phyloP scores from a whole-genome alignment of 2,888 invertebrate species.

The Drosophila nr. fundita region DNA sequence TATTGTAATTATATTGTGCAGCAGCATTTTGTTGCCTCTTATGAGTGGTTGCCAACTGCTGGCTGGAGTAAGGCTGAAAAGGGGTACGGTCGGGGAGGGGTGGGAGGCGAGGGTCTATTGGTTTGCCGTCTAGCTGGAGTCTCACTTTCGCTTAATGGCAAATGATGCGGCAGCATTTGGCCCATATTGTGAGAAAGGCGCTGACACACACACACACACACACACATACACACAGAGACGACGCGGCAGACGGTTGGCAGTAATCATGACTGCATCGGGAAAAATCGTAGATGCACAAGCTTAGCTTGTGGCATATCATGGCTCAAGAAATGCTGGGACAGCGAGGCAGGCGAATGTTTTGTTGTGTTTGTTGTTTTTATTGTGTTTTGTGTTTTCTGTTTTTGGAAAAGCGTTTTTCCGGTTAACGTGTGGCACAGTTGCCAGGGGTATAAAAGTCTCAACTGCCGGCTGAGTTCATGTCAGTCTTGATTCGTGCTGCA shows the following conservation, averaged over 20 bases:
- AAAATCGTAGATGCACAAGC: constrained; percentile 21
- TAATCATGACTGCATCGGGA: constrained; percentile 50
- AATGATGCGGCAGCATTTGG: constrained; percentile 77
- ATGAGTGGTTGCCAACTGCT: constrained; percentile 18
- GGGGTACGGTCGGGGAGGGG: not conserved
- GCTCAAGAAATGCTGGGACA: constrained; percentile 33
- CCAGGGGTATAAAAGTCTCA: constrained; percentile 58
- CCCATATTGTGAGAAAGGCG: constrained; percentile 60
- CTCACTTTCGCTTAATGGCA: constrained; percentile 70
- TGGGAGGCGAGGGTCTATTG: not conserved
- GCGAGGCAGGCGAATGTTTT: constrained; percentile 36
- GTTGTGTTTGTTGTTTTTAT: constrained; percentile 10
- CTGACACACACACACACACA: not conserved
- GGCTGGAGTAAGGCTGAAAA: not conserved
- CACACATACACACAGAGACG: not conserved
- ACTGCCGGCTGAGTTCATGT: constrained; percentile 58
- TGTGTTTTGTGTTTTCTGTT: not conserved
- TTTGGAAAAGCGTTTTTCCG: constrained; percentile 63
- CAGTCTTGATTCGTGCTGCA: constrained; percentile 67
- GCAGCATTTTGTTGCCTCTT: constrained; percentile 24
- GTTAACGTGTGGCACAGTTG: constrained; percentile 58
- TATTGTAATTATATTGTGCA: not conserved
- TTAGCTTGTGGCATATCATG: not conserved
- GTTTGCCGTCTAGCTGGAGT: constrained; percentile 20
- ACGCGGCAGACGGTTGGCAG: constrained; percentile 35